Conservation (phyloP, 2,888 invertebrate species). For the Hymenopus coronatus region DNA sequence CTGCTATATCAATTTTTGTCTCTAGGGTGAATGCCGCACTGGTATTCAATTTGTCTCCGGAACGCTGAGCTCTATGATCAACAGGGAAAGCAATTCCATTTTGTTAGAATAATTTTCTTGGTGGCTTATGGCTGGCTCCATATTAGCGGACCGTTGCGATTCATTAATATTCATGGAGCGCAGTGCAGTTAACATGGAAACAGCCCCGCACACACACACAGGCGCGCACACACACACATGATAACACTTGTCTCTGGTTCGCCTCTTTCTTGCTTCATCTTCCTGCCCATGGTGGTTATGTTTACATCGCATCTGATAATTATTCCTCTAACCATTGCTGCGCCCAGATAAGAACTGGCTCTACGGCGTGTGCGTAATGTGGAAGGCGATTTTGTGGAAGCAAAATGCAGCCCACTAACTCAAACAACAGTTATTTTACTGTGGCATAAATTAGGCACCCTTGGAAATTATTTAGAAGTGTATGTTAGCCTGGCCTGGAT, state of each 20-base stretch:
- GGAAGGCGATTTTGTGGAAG: neutral
- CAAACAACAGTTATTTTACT: neutral
- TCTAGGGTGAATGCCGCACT: neutral
- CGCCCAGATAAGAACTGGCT: neutral
- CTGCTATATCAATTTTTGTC: neutral
- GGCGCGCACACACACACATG: neutral
- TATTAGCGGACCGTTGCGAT: neutral
- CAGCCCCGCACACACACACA: neutral
- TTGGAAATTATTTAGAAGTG: too few relatives aligned
- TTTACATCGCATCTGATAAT: neutral
- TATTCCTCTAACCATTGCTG: neutral
- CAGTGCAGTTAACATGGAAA: neutral
- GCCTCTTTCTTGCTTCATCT: slow-evolving; percentile 7
- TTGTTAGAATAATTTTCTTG: neutral
- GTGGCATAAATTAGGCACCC: too few relatives aligned
- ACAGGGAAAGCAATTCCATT: neutral
- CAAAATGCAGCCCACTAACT: neutral
- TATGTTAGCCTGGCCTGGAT: too few relatives aligned
- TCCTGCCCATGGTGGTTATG: neutral
- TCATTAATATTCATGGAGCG: slow-evolving; percentile 18
- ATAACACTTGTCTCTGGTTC: slow-evolving; percentile 14
- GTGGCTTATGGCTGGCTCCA: neutral
- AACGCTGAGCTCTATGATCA: neutral
- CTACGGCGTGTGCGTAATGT: neutral
- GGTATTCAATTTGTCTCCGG: neutral